Percentiles rank a stretch among this genome's conserved stretches.
Conservation (phyloP, 2,113 vertebrate species). For the Australoheros scitulus region DNA sequence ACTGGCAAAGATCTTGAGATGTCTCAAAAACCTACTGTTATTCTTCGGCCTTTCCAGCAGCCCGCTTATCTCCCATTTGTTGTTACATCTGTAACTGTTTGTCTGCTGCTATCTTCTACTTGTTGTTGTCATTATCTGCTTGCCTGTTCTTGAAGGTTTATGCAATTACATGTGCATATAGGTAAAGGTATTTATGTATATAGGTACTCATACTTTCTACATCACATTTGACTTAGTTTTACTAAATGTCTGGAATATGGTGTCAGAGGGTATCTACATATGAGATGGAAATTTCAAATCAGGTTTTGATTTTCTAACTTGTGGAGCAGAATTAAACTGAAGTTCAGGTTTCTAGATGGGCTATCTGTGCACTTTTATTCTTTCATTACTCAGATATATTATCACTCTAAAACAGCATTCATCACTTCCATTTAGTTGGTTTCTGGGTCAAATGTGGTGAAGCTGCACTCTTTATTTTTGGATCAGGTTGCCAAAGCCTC, state of each 20-base stretch:
- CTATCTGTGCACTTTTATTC: background rate
- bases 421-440: background rate
- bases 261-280: background rate
- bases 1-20: no score
- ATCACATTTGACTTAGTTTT: background rate
- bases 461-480: background rate
- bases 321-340: background rate
- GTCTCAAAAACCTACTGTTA: background rate
- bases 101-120: no score
- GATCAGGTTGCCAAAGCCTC: conserved; percentile 11
- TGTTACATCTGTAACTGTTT: background rate
- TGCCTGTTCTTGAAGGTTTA: no score
- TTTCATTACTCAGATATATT: background rate
- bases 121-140: no score
- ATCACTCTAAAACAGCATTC: background rate
- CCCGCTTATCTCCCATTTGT: background rate
- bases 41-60: background rate
- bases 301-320: background rate
- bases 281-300: background rate
- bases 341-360: background rate
- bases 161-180: no score
- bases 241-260: background rate
- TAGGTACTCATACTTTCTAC: background rate
- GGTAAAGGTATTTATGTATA: no score
- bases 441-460: background rate